Evolutionary conservation across 2,113 vertebrate genomes (phyloP), one percentile per base, ranked within the genome.

Genomic region (Puntigrus tetrazona): DNA sequence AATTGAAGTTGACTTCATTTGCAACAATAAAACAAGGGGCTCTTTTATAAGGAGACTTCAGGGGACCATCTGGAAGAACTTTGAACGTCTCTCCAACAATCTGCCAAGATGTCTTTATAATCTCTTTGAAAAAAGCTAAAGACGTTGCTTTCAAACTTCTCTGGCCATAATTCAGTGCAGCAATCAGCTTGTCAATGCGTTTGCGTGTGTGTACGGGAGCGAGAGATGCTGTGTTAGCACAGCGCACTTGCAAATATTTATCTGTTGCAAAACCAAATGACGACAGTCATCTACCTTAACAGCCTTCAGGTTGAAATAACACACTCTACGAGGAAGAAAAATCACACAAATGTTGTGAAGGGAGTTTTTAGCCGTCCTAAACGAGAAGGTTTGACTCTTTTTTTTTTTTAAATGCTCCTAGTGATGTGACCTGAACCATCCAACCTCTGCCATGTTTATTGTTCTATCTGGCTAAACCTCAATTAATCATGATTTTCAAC

Each of bases 21-120:
- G 84, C 88, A 88, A 88, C 78, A 41, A 67, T 86, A 74, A 87
- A 93, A 92, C 91, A 91, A 90, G 83, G 89, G 84, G 75, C 78
- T 88, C 80, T 88, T 91, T 91, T 89, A 69, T 88, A 61, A 80
- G 52, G 38, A 86, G 84, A 57, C 82, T 84, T 89, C 81, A 82
- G 61, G 50, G 52, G 55, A 89, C 86, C 92, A 93, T 92, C 91
- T 94, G 94, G 91, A 93, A 92, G 87, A 86, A 88, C 88, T 93
- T 93, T 91, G 91, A 88, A 88, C 67, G 73, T 76, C 74, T 76
- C 47, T 76, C 74, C 45, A 75, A 52, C 74, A 22, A 52, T 86
- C 89, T 88, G 87, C 88, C 86, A 86, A 87, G 86, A 86, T 78
- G 79, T 90, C 86, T 91, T 90, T 69, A 84, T 74, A 85, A 87